Conservation (phyloP, 2,797 vertebrate genomes). For the Avahi laniger region DNA sequence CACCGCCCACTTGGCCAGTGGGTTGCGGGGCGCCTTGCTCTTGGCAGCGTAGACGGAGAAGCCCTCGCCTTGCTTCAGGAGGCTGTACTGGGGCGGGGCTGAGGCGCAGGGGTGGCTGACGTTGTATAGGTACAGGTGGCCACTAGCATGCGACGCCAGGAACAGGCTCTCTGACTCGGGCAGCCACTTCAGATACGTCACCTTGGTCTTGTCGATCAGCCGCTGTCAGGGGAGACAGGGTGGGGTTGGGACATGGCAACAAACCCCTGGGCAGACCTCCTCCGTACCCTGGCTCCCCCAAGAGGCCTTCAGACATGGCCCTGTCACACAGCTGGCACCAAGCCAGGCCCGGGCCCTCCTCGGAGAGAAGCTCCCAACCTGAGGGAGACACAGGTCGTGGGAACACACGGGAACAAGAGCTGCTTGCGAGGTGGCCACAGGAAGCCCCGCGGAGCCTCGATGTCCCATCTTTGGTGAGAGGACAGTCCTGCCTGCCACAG, state of each 20-base stretch:
- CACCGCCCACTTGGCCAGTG: constrained; percentile 93
- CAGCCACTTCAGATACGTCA: constrained; percentile 94
- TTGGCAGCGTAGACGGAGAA: constrained; percentile 94
- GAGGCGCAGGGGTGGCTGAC: constrained; percentile 91
- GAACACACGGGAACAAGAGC: neutral
- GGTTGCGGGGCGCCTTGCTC: constrained; percentile 92
- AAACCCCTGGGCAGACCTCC: neutral
- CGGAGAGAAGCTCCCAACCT: accelerated
- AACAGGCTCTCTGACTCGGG: constrained; percentile 93
- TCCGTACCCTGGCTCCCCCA: no score
- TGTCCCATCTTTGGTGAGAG: neutral
- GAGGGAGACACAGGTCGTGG: neutral
- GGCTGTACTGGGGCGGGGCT: constrained; percentile 89
- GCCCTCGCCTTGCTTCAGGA: constrained; percentile 92
- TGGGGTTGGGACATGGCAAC: neutral
- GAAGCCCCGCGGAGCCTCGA: accelerated
- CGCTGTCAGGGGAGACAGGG: constrained; percentile 82
- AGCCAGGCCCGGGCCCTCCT: neutral
- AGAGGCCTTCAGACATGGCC: neutral
- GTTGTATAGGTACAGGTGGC: constrained; percentile 95
- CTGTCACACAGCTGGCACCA: neutral
- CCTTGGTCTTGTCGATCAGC: constrained; percentile 95
- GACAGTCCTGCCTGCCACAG: neutral
- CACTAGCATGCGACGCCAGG: constrained; percentile 93
- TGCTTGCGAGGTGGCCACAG: neutral